phyloP scores from a whole-genome alignment of 2,888 invertebrate species.

The Ichneumoninae sp. region DNA sequence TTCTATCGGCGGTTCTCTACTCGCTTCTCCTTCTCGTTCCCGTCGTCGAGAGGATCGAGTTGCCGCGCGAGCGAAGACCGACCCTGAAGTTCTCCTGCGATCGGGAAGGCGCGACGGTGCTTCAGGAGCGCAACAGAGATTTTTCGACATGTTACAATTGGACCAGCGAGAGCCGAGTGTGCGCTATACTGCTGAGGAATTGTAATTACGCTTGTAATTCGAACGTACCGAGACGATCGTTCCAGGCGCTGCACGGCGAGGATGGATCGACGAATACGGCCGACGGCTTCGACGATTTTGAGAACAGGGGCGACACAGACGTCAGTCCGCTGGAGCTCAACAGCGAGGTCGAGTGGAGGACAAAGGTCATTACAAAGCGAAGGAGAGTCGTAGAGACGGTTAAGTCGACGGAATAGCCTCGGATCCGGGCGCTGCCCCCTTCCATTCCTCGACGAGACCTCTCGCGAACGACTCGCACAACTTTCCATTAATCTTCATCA shows the following conservation, averaged over 20 bases:
- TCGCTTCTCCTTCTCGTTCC: constrained; percentile 89
- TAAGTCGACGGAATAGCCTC: constrained; percentile 36
- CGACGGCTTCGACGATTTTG: constrained; percentile 55
- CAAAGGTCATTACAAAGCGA: constrained; percentile 68
- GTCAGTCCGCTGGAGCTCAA: constrained; percentile 73
- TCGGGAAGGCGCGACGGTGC: constrained; percentile 88
- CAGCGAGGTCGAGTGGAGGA: constrained; percentile 64
- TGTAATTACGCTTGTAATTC: constrained; percentile 89
- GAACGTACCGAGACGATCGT: constrained; percentile 52
- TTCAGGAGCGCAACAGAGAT: constrained; percentile 86
- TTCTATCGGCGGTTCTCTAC: constrained; percentile 90
- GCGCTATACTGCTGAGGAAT: constrained; percentile 88
- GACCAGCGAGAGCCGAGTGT: constrained; percentile 86
- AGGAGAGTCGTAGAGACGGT: constrained; percentile 64
- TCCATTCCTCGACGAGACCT: neutral
- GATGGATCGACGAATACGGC: constrained; percentile 26
- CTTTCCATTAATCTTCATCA: constrained; percentile 61
- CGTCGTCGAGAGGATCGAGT: constrained; percentile 87
- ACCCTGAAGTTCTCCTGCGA: constrained; percentile 91
- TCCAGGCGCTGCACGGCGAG: constrained; percentile 26
- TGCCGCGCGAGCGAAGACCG: constrained; percentile 86
- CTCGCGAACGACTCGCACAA: constrained; percentile 5
- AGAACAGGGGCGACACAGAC: constrained; percentile 79
- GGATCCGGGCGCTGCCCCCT: constrained; percentile 29
- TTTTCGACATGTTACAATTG: constrained; percentile 70